These are phyloP conservation scores for Orthonychiurus folsomi DNA, from an alignment of 2,888 invertebrate species.

Conservation along the genomic window DNA sequence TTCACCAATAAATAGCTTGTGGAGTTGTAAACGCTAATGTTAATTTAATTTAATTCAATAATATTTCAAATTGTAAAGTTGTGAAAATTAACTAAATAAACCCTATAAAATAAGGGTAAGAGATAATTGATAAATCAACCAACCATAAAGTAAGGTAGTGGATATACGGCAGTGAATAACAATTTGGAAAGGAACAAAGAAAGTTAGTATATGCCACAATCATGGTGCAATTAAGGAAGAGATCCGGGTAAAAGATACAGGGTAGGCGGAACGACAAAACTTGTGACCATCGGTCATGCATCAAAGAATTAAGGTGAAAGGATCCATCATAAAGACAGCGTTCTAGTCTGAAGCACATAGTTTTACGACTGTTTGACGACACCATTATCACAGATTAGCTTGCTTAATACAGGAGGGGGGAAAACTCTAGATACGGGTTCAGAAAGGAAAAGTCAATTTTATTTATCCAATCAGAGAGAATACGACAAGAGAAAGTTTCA, in stretches of 20 bases:
- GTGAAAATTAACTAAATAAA: no score
- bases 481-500: background rate
- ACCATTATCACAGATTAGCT: slow-evolving; percentile 29
- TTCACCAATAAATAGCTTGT: no score
- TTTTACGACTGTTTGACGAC: slow-evolving; percentile 39
- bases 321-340: slow-evolving; percentile 20
- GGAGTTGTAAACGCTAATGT: no score
- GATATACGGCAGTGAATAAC: no score
- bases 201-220: background rate
- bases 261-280: no score
- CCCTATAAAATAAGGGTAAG: no score
- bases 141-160: no score
- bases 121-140: no score
- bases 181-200: background rate
- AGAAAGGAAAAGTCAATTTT: background rate
- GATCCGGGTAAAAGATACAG: no score
- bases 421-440: background rate
- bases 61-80: no score
- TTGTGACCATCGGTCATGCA: background rate
- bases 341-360: slow-evolving; percentile 12
- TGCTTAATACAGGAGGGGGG: slow-evolving; percentile 25
- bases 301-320: background rate
- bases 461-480: background rate
- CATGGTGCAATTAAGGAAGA: background rate
- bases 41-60: no score